Base-by-base conservation (phyloP, 2,797 vertebrate genomes). In the Champsocephalus esox region DNA sequence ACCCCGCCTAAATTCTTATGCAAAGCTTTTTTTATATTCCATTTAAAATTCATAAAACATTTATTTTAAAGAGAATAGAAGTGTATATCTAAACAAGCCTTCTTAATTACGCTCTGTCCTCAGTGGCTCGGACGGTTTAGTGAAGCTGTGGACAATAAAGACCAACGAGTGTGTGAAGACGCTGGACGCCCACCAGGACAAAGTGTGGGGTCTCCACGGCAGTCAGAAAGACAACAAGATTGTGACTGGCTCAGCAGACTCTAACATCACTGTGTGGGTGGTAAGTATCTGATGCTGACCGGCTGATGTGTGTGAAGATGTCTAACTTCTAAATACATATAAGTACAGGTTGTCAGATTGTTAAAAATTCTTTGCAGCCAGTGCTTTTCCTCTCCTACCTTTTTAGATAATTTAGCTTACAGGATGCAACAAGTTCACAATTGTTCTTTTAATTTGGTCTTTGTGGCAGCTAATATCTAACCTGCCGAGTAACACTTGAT, bases 61-160 rank as follows among this genome's bases (percentile, higher is more conserved):
- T 4, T 28, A 5, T 28, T 28, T 28, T 5, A 28, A 28, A 28
- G 28, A 28, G 28, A 28, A 28, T 28, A 28, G 28, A 28, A 28
- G 28, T 28, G 28, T 28, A 28, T 28, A 28, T 28, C 4, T 28
- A 28, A 28, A 28, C 28, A 28, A 28, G 28, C 28, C 17, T 32
- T 41, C 14, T 19, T 1, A 16, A 43, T 24, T 3, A 43, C 13
- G 16, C 55, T 72, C 17, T 46, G 7, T 85, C 61, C n/a, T 54
- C 13, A 99, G 98, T 0, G 98, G 97, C 38, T 98, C 98, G 0
- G 98, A 99, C 0, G 98, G 98, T 14, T 96, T 99, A 10, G 73
- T 99, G 34, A 99, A 99, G 77, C 95, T 99, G 38, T 99, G 98
- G 98, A 99, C 98, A 58, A 98, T 99, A 80, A 99, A 99, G 89